Evolutionary conservation across 2,888 invertebrate species (phyloP).

Genomic region (Thera obeliscata): DNA sequence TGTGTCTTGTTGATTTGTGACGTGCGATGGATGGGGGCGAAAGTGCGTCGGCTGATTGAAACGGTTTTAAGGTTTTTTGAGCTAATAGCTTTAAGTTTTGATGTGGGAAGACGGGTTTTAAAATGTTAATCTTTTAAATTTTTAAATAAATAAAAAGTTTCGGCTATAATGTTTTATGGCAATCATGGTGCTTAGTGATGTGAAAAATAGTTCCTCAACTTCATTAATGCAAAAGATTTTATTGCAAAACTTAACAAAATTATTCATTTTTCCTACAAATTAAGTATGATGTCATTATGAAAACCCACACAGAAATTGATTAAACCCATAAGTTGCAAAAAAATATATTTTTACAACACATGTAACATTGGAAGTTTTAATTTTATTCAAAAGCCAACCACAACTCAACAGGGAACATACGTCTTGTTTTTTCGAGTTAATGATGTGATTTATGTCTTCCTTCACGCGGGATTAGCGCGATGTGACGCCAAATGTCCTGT

Average conservation of each 20-base stretch:
- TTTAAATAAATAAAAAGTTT: background rate
- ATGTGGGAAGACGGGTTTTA: background rate
- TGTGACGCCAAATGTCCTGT: conserved; percentile 52
- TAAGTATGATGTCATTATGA: too few species aligned
- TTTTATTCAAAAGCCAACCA: conserved; percentile 47
- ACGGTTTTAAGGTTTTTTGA: conserved; percentile 22
- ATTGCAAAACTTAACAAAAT: too few species aligned
- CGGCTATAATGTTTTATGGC: too few species aligned
- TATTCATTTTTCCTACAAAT: too few species aligned
- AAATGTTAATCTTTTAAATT: background rate
- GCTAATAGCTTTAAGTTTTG: conserved; percentile 12
- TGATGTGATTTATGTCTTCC: conserved; percentile 69
- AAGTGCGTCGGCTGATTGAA: conserved; percentile 32
- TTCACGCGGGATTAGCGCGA: conserved; percentile 63
- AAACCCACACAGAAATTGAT: too few species aligned
- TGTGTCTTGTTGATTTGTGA: conserved; percentile 82
- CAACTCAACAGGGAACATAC: conserved; percentile 47
- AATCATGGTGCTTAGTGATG: too few species aligned
- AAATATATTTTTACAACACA: too few species aligned
- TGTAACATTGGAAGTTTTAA: background rate
- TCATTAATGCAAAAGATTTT: too few species aligned
- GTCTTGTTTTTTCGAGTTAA: conserved; percentile 54
- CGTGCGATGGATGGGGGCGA: conserved; percentile 69
- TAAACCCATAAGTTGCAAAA: too few species aligned
- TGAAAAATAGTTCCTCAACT: too few species aligned